These are phyloP conservation scores for Mesorhabditis sp. DNA, from an alignment of 2,888 invertebrate species.

Conservation along the genomic window DNA sequence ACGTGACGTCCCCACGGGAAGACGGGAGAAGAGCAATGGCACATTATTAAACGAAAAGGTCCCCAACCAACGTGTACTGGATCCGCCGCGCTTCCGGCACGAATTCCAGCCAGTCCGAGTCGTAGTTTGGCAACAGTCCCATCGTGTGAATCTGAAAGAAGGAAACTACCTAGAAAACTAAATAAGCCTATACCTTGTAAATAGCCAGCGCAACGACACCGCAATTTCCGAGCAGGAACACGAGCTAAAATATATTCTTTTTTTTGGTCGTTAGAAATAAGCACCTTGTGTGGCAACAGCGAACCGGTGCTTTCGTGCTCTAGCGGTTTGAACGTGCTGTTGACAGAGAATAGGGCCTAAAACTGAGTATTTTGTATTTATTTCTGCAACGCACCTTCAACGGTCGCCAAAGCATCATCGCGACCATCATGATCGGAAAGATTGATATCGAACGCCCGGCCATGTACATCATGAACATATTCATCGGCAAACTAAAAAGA, in stretches of 20 bases:
- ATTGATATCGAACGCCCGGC: conserved; percentile 76
- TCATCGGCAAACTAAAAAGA: conserved; percentile 70
- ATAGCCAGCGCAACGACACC: conserved; percentile 53
- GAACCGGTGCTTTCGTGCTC: conserved; percentile 41
- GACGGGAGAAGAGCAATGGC: too few relatives aligned
- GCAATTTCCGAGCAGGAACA: conserved; percentile 52
- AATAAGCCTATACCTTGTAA: conserved; percentile 38
- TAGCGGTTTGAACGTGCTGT: conserved; percentile 61
- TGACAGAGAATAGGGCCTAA: conserved; percentile 77
- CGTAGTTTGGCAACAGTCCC: conserved; percentile 55
- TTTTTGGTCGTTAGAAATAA: not conserved
- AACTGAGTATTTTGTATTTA: not conserved
- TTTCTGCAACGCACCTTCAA: conserved; percentile 67
- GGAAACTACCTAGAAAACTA: not conserved
- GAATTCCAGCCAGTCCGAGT: conserved; percentile 52
- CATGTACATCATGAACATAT: conserved; percentile 99
- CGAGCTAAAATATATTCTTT: conserved; percentile 15
- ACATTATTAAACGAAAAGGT: too few relatives aligned
- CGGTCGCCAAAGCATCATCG: conserved; percentile 93
- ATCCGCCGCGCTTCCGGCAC: conserved; percentile 29
- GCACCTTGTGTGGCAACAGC: conserved; percentile 46
- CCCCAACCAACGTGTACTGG: too few relatives aligned
- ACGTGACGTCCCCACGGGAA: too few relatives aligned
- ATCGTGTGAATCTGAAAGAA: conserved; percentile 46
- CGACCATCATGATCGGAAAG: conserved; percentile 99